phyloP scores from a whole-genome alignment of 2,113 vertebrate genomes.

The Perognathus longimembris region DNA sequence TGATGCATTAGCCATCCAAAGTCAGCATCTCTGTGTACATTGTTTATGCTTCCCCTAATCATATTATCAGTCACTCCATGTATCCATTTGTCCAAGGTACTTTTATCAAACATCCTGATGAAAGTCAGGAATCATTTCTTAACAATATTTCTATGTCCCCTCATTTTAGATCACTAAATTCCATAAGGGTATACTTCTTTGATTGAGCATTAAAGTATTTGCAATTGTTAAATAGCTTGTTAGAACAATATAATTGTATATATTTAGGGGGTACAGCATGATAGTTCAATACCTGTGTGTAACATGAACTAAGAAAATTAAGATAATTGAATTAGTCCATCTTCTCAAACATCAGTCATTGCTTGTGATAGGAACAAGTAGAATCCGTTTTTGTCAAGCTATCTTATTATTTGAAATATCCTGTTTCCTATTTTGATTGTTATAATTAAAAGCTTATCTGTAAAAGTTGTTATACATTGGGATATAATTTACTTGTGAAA shows the following conservation, averaged over 20 bases:
- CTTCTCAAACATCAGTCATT: not conserved
- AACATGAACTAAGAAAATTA: not conserved
- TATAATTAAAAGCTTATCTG: not conserved
- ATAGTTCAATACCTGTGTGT: not conserved
- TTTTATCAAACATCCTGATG: not conserved
- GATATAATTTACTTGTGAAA: conserved; percentile 2
- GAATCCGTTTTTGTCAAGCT: not conserved
- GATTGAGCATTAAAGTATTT: not conserved
- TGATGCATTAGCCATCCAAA: not conserved
- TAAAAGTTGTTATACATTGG: not conserved
- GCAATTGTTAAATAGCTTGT: not conserved
- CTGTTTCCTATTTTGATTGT: not conserved
- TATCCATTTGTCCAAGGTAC: not conserved
- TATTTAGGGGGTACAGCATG: not conserved
- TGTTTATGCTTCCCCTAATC: not conserved
- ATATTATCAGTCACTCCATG: not conserved
- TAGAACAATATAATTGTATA: not conserved
- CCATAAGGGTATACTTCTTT: not conserved
- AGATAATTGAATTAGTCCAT: not conserved
- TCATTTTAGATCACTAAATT: not conserved
- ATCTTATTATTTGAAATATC: not conserved
- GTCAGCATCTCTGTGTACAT: not conserved
- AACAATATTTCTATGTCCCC: not conserved
- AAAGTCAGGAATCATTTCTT: not conserved
- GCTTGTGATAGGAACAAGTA: not conserved